Percentiles rank a stretch among this genome's conserved stretches.
Evolutionary conservation across 2,797 vertebrate species (phyloP).

Genomic region (Bradypodion ventrale): DNA sequence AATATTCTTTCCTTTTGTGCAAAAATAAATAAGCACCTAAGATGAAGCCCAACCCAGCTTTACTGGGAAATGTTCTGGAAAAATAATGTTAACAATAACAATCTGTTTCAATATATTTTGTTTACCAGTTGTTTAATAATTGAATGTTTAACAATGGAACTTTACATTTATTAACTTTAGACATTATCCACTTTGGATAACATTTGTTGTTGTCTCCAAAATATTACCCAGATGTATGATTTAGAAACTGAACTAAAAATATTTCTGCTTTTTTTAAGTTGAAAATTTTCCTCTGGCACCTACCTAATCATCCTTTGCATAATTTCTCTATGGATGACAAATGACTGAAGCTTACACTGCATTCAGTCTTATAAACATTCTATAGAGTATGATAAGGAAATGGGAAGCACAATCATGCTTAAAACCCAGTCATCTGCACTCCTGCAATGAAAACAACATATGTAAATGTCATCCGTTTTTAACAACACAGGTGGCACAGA

Average conservation of each 20-base stretch:
- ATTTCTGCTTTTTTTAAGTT: not conserved
- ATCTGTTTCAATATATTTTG: not conserved
- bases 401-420: not conserved
- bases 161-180: not conserved
- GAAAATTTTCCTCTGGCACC: not conserved
- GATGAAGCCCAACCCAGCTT: not conserved
- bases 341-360: not conserved
- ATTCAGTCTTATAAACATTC: constrained; percentile 11
- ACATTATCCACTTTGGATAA: not conserved
- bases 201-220: not conserved
- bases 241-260: not conserved
- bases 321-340: rapidly evolving
- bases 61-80: not conserved
- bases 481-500: not conserved
- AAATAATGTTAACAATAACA: not conserved
- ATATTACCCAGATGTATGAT: too few relatives aligned
- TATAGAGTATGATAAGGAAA: constrained; percentile 6
- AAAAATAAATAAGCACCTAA: not conserved
- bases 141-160: not conserved
- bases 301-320: not conserved
- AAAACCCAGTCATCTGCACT: not conserved
- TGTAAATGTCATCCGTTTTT: not conserved
- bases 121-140: not conserved
- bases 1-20: not conserved
- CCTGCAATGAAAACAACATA: rapidly evolving